Base-by-base conservation (phyloP, 2,113 vertebrate genomes). In the Cepphus grylle region DNA sequence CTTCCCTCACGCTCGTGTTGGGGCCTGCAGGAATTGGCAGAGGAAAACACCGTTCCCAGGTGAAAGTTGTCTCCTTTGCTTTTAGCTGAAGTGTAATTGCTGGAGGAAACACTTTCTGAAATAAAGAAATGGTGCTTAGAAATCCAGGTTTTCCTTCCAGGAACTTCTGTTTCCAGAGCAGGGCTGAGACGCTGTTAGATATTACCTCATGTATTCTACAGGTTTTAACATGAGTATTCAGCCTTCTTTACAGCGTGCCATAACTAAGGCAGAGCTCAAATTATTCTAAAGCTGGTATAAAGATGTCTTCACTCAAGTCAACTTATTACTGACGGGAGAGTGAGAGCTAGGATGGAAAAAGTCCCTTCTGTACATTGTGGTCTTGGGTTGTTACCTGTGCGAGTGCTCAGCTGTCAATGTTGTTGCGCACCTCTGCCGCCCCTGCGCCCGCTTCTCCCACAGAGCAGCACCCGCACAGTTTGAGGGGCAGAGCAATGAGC, bases 1-100 rank as follows among this genome's bases (percentile, higher is more conserved):
- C 56, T 91, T 89, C 22, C 25, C 29, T 67, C 7, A 0, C 1
- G 11, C 61, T 89, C 1, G 0, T 49, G 15, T 21, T 22, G 29
- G 25, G 21, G 13, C 27, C 38, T 43, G 1, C n/a, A 50, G 6
- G 7, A 82, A 49, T n/a, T 43, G 34, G 19, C 49, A 27, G 6
- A 67, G 73, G 61, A 72, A 74, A 87, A 76, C 7, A 19, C 5
- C 25, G 3, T 27, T 94, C 23, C 40, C 22, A 32, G 8, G 10
- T 72, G 70, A 26, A 79, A 74, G 10, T 2, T 66, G 26, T 7
- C 26, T 50, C 16, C 42, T 92, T 80, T 53, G 26, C 40, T 90
- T 93, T 52, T 84, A 55, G 42, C 16, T 59, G 32, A 49, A 77
- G 36, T 63, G 34, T 52, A 62, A 26, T 63, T 53, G 29, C 29